Conservation (phyloP, 2,113 vertebrate genomes). For the Empidonax traillii region DNA sequence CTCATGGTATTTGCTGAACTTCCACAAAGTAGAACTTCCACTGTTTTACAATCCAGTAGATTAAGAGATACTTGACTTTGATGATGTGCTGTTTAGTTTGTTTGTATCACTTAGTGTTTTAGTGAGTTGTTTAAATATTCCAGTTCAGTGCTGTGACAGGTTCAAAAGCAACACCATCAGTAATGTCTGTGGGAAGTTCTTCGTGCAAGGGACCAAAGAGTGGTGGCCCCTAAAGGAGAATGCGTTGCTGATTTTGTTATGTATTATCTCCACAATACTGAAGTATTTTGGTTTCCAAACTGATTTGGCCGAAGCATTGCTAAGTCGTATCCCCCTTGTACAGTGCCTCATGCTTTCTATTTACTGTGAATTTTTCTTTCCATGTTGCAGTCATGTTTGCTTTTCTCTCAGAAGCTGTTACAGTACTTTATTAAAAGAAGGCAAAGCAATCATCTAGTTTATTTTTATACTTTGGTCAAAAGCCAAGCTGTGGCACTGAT, state of each 20-base stretch:
- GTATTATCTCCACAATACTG: neutral
- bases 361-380: neutral
- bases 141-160: neutral
- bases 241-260: neutral
- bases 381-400: neutral
- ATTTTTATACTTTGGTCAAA: neutral
- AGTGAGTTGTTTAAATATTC: neutral
- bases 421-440: neutral
- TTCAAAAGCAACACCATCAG: neutral
- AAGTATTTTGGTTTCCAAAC: neutral
- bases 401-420: neutral
- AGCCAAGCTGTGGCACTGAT: neutral
- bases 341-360: neutral
- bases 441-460: neutral
- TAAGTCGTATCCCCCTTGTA: neutral
- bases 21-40: neutral
- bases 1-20: neutral
- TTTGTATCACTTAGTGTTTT: neutral
- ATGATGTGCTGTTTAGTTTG: neutral
- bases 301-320: neutral
- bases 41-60: neutral
- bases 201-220: neutral
- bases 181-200: neutral
- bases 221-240: neutral
- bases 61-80: neutral